A percentile compares a stretch with the other conserved stretches of the same genome.
Evolutionary conservation across 1,140 invertebrate genomes (phyloP).

Genomic region (Acromyrmex heyeri): DNA sequence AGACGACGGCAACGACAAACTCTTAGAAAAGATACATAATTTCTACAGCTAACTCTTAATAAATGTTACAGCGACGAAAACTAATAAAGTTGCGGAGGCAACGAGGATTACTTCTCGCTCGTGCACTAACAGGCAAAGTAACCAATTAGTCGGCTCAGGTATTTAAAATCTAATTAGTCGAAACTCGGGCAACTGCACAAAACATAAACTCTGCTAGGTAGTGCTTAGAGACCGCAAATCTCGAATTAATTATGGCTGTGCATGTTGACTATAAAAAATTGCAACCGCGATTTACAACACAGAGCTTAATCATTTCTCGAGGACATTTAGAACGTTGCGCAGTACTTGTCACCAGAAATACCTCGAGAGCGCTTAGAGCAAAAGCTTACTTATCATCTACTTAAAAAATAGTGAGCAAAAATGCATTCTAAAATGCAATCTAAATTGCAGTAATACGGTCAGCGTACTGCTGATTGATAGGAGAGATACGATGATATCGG

Average conservation of each 20-base stretch:
- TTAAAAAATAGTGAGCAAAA: slow-evolving; percentile 16
- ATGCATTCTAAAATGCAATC: background rate
- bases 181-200: slow-evolving; percentile 54
- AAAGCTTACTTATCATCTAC: slow-evolving; percentile 16
- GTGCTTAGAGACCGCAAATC: slow-evolving; percentile 50
- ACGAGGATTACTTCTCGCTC: slow-evolving; percentile 43
- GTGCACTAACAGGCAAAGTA: slow-evolving; percentile 42
- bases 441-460: background rate
- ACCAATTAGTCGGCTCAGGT: slow-evolving; percentile 63
- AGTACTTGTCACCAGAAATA: slow-evolving; percentile 2
- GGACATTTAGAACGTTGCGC: slow-evolving; percentile 30
- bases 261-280: slow-evolving; percentile 56
- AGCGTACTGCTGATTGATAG: background rate
- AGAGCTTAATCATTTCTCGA: slow-evolving; percentile 33
- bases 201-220: slow-evolving; percentile 57
- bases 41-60: slow-evolving; percentile 41
- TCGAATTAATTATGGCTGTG: slow-evolving; percentile 61
- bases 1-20: slow-evolving; percentile 7
- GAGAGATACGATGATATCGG: background rate
- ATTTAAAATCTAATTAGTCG: slow-evolving; percentile 74
- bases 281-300: slow-evolving; percentile 51
- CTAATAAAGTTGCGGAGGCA: slow-evolving; percentile 44
- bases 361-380: background rate
- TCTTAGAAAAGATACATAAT: slow-evolving; percentile 44
- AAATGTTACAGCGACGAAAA: slow-evolving; percentile 58